These are phyloP conservation scores for Pterobdella sp. DNA, from an alignment of 2,888 invertebrate genomes.

Conservation along the genomic window DNA sequence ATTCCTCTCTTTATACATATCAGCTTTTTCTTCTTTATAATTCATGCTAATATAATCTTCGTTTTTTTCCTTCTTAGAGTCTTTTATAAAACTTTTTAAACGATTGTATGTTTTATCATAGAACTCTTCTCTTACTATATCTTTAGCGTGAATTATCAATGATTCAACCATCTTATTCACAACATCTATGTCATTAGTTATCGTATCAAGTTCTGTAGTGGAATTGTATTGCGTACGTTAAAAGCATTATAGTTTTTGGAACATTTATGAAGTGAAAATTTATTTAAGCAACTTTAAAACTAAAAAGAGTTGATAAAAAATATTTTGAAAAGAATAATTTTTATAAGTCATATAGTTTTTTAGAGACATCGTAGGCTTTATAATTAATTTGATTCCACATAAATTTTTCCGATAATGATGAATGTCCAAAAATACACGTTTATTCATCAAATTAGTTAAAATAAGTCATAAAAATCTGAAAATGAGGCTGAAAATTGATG, in stretches of 20 bases:
- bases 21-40: background rate
- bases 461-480: background rate
- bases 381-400: too few species aligned
- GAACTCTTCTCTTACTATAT: background rate
- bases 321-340: too few species aligned
- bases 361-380: too few species aligned
- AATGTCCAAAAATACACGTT: too few species aligned
- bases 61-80: background rate
- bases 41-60: background rate
- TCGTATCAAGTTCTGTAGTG: background rate
- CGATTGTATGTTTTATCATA: background rate
- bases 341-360: too few species aligned
- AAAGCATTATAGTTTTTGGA: too few species aligned
- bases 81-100: background rate
- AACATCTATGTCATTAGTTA: background rate
- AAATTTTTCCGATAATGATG: too few species aligned
- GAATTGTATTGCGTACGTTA: too few species aligned
- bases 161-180: background rate
- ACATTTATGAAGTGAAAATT: too few species aligned
- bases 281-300: too few species aligned
- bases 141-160: background rate
- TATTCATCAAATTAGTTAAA: constrained; percentile 8
- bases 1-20: background rate
- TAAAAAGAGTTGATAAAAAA: too few species aligned
- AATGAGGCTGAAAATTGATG: too few species aligned